Conservation (phyloP, 2,113 vertebrate genomes). For the Candoia aspera region DNA sequence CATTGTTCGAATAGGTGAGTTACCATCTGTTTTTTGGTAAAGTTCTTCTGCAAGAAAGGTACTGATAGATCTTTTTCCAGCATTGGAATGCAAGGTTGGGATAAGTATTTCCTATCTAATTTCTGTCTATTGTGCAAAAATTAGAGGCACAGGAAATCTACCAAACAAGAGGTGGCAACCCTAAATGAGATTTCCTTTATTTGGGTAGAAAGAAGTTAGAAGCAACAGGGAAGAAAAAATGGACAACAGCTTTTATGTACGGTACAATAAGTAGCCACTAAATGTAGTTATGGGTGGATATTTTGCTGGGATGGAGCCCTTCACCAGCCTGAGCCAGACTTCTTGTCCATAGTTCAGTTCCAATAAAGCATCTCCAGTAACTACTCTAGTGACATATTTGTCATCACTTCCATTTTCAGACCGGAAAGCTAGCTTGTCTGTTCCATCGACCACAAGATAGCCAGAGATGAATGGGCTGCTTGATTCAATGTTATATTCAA, state of each 20-base stretch:
- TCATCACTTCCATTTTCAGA: constrained; percentile 70
- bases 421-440: constrained; percentile 79
- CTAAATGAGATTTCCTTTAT: neutral
- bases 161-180: neutral
- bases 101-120: neutral
- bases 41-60: neutral
- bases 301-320: constrained; percentile 75
- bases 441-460: constrained; percentile 78
- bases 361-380: constrained; percentile 79
- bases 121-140: neutral
- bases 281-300: constrained; percentile 81
- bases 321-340: constrained; percentile 79
- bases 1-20: neutral
- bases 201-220: constrained; percentile 11
- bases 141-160: neutral
- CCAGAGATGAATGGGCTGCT: constrained; percentile 75
- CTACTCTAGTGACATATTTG: constrained; percentile 67
- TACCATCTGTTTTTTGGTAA: neutral
- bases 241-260: constrained; percentile 64
- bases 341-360: constrained; percentile 82
- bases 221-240: constrained; percentile 25
- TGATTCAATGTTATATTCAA: constrained; percentile 80
- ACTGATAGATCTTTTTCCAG: neutral
- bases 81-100: neutral
- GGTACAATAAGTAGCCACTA: constrained; percentile 81